Evolutionary conservation across 1,140 invertebrate genomes (phyloP).

Genomic region (Philotrypesis tridentata): DNA sequence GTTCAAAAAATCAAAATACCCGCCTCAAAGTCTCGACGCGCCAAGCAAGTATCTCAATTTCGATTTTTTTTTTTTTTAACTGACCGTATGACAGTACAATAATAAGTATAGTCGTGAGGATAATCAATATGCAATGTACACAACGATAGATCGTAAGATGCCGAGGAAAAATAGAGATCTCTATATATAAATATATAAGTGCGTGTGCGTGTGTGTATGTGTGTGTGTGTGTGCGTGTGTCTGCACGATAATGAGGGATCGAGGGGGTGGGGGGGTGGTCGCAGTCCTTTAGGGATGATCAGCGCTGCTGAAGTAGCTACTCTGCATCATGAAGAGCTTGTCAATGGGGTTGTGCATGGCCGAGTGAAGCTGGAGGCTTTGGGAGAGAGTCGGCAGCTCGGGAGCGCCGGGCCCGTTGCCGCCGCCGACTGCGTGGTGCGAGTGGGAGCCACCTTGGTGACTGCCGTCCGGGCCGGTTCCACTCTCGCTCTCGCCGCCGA

Average conservation of each 20-base stretch:
- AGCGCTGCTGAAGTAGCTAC: constrained; percentile 85
- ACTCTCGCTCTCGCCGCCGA: constrained; percentile 68
- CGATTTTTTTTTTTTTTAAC: not conserved
- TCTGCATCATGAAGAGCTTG: constrained; percentile 98
- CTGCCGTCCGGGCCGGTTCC: constrained; percentile 63
- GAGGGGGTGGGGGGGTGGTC: not conserved
- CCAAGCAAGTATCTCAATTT: not conserved
- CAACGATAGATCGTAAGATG: constrained; percentile 12
- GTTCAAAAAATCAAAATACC: no score
- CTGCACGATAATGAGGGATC: not conserved
- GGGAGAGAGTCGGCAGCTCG: constrained; percentile 74
- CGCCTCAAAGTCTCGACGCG: not conserved
- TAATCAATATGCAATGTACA: constrained; percentile 37
- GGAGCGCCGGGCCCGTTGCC: constrained; percentile 72
- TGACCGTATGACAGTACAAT: no score
- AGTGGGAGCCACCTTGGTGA: constrained; percentile 73
- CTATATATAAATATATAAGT: constrained; percentile 6
- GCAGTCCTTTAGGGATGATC: constrained; percentile 24
- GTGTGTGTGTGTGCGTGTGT: no score
- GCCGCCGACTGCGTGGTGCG: constrained; percentile 66
- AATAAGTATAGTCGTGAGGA: not conserved
- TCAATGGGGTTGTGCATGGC: constrained; percentile 93
- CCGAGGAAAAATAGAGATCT: constrained; percentile 44
- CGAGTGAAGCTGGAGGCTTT: constrained; percentile 76
- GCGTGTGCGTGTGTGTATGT: no score